Percentiles rank a stretch among this genome's conserved stretches.
These are phyloP conservation scores for Umimayanthus kanabou DNA, from an alignment of 92 coral and sea anemone species.

Conservation along the genomic window DNA sequence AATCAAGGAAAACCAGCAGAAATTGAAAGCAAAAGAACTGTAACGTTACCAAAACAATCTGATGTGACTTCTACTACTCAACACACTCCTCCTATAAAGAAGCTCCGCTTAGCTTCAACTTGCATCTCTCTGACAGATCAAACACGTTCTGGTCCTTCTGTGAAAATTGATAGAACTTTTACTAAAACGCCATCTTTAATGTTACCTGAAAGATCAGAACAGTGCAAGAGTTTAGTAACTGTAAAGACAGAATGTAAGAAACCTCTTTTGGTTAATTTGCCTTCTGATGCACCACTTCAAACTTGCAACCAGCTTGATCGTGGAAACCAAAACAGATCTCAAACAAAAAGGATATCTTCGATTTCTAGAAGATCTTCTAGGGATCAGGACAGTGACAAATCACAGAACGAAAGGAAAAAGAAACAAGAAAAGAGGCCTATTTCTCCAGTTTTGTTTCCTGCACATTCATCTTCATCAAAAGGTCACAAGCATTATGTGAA, in stretches of 20 bases:
- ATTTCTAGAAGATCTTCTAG: not conserved
- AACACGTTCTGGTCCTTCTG: not conserved
- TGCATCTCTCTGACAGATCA: not conserved
- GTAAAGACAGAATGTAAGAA: not conserved
- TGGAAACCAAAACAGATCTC: not conserved
- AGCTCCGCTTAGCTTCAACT: not conserved
- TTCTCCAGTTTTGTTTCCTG: not conserved
- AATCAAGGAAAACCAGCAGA: constrained; percentile 2
- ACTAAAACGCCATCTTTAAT: not conserved
- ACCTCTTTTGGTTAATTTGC: not conserved
- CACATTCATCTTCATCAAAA: not conserved
- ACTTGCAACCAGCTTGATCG: not conserved
- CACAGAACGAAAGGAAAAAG: not conserved
- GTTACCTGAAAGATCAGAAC: not conserved
- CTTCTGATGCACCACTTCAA: not conserved
- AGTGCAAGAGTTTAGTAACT: constrained; percentile 2
- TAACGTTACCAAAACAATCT: not conserved
- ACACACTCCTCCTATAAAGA: not conserved
- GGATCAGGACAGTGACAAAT: not conserved
- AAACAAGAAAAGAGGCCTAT: not conserved
- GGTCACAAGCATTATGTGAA: not conserved
- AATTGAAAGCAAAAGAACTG: not conserved
- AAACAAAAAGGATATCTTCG: not conserved
- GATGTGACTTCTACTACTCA: not conserved
- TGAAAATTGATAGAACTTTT: constrained; percentile 10